Conservation (phyloP, 2,113 vertebrate genomes). For the Astur gentilis region DNA sequence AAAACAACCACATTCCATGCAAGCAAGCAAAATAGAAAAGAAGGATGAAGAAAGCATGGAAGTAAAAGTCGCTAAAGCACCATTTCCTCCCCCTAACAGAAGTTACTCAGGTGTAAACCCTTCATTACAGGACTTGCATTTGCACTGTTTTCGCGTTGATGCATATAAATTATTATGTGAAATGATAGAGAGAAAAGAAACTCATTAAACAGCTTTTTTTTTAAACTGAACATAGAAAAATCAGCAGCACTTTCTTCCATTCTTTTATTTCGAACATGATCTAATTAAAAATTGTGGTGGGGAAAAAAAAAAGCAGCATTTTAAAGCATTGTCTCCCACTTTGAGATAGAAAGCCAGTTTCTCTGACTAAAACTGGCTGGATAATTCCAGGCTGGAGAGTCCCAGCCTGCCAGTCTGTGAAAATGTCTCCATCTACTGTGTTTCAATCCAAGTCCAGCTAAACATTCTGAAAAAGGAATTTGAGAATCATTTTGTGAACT, state of each 20-base stretch:
- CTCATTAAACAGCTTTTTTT: not conserved
- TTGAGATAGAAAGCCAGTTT: constrained; percentile 24
- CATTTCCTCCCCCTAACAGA: not conserved
- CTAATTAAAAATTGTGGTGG: not conserved
- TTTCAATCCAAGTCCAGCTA: not conserved
- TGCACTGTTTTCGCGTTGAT: not conserved
- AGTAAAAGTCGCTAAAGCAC: not conserved
- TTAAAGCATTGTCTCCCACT: constrained; percentile 50
- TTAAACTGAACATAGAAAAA: not conserved
- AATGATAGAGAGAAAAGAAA: not conserved
- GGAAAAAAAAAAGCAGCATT: not conserved
- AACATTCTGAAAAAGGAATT: not conserved
- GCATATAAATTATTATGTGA: not conserved
- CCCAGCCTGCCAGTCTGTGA: not conserved
- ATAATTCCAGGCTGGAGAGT: constrained; percentile 4
- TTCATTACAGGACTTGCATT: not conserved
- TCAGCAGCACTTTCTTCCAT: not conserved
- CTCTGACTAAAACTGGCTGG: not conserved
- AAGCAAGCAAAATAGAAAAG: not conserved
- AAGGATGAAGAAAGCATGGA: not conserved
- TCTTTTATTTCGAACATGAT: constrained; percentile 11
- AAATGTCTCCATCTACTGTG: constrained; percentile 28
- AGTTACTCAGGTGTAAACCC: not conserved
- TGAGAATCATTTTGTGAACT: not conserved
- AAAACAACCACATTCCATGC: not conserved